Evolutionary conservation across 2,797 vertebrate genomes (phyloP).

Genomic region (Megaceryle alcyon): DNA sequence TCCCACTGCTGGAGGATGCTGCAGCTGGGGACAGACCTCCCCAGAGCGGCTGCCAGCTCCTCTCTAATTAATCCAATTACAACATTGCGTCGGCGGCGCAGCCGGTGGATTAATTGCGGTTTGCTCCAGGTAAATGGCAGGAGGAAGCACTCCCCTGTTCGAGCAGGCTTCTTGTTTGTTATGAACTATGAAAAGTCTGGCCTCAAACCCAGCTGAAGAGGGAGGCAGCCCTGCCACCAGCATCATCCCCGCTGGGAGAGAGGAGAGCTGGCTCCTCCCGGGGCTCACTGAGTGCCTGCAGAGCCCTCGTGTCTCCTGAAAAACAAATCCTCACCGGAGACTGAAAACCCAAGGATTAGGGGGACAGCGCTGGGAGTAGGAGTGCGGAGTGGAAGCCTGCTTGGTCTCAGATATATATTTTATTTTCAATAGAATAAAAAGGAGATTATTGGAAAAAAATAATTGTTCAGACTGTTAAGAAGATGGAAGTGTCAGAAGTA

Average conservation of each 20-base stretch:
- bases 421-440: conserved; percentile 22
- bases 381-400: background rate
- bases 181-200: background rate
- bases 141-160: background rate
- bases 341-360: background rate
- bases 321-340: background rate
- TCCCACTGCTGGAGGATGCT: background rate
- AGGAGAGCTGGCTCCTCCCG: rapidly evolving
- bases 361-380: background rate
- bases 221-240: background rate
- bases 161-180: background rate
- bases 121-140: conserved; percentile 33
- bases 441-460: conserved; percentile 66
- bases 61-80: conserved; percentile 52
- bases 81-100: background rate
- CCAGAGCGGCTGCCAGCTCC: background rate
- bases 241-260: background rate
- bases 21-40: background rate
- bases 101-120: background rate
- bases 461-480: conserved; percentile 67
- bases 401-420: background rate
- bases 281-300: background rate
- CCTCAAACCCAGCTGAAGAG: background rate
- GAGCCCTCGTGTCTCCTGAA: background rate
- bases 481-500: conserved; percentile 67